phyloP scores from a whole-genome alignment of 2,113 vertebrate genomes.

The Eidolon helvum region DNA sequence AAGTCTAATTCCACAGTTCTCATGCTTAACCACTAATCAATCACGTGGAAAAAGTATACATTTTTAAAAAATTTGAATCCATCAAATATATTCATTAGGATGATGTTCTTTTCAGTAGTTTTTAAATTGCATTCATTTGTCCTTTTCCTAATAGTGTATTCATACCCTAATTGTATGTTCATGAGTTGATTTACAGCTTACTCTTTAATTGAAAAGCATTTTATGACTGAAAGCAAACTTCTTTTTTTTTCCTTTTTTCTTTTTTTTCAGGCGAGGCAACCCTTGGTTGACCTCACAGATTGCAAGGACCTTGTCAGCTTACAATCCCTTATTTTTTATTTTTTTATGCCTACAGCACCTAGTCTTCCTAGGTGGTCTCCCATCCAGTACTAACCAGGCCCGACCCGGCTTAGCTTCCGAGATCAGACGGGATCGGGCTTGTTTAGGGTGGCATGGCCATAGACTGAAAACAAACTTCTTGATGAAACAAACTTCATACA shows the following conservation, averaged over 20 bases:
- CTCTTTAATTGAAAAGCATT: slow-evolving; percentile 46
- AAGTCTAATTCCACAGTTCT: not conserved
- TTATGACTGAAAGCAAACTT: slow-evolving; percentile 31
- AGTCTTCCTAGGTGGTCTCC: too few species aligned
- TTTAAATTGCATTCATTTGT: slow-evolving; percentile 19
- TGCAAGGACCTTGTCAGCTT: too few species aligned
- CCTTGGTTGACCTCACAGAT: too few species aligned
- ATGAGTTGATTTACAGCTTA: not conserved
- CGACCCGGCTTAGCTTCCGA: too few species aligned
- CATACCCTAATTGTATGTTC: not conserved
- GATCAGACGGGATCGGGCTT: too few species aligned
- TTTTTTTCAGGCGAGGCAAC: too few species aligned
- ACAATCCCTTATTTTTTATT: too few species aligned
- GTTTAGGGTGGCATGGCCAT: too few species aligned
- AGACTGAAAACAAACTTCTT: slow-evolving; percentile 33
- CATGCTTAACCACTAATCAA: not conserved
- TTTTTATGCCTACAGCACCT: too few species aligned
- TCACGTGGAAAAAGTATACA: not conserved
- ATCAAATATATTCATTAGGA: not conserved
- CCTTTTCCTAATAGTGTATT: not conserved
- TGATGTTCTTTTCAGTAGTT: not conserved
- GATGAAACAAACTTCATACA: not conserved
- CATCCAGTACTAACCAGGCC: too few species aligned
- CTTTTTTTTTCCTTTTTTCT: not conserved
- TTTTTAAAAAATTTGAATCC: not conserved